Evolutionary conservation across 2,113 vertebrate species (phyloP).

Genomic region (Climacteris rufus): DNA sequence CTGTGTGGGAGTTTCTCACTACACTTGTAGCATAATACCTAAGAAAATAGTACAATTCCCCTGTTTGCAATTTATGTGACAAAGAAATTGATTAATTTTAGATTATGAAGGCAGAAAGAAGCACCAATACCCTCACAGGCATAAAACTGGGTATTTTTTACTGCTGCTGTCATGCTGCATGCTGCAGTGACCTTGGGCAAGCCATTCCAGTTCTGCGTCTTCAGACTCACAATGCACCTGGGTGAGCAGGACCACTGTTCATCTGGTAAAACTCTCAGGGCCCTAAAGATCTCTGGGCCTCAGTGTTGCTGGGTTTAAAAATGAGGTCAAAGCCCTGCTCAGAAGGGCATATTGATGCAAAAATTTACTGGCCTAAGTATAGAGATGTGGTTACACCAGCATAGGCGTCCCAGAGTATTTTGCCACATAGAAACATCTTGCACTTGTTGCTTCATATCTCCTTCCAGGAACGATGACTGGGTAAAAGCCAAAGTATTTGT

Average conservation of each 20-base stretch:
- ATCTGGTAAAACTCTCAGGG: not conserved
- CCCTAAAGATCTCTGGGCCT: not conserved
- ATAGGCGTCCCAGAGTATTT: not conserved
- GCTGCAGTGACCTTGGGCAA: not conserved
- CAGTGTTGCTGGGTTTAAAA: not conserved
- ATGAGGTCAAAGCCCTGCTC: not conserved
- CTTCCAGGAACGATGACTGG: not conserved
- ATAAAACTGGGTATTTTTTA: not conserved
- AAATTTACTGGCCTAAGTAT: not conserved
- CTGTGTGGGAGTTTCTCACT: not conserved
- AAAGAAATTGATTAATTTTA: not conserved
- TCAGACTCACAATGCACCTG: not conserved
- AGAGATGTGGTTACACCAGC: not conserved
- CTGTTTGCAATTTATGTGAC: not conserved
- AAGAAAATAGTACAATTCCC: not conserved
- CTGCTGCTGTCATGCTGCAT: not conserved
- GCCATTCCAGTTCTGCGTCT: not conserved
- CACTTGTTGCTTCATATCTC: not conserved
- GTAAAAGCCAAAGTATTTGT: not conserved
- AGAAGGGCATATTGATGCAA: not conserved
- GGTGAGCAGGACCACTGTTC: not conserved
- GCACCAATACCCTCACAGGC: not conserved
- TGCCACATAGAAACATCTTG: not conserved
- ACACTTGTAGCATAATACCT: not conserved
- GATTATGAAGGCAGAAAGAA: not conserved